Evolutionary conservation across 2,888 invertebrate genomes (phyloP), one percentile per base, ranked within the genome.

Genomic region (Biston betularia): DNA sequence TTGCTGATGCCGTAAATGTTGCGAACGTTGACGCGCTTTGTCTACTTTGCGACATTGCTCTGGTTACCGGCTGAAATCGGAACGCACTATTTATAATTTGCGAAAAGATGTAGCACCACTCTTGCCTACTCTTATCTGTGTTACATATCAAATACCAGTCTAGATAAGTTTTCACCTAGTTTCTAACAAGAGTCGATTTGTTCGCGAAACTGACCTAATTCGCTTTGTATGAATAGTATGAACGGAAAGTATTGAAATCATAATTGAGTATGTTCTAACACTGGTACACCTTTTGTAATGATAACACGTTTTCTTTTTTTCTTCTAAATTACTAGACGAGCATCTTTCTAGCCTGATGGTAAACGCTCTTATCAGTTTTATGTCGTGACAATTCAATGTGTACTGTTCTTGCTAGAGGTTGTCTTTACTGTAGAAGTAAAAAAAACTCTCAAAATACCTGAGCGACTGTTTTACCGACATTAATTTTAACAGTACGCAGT

Each of bases 121-220:
- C 63, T 34, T 56, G 38, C 44, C 44, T 9, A 57, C 40, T 42
- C 48, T 58, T 74, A 74, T 71, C 70, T 71, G 70, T 53, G 72
- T 63, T 68, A 67, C 65, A 65, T 71, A 72, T 74, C 74, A 65
- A 65, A 72, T 65, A 61, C 68, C 60, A 68, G 64, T 68, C 65
- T 67, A 69, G 71, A 72, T 70, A 67, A 53, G 55, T 63, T 46
- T 66, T 44, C 62, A 58, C 62, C 66, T 57, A 53, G 66, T 62
- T 66, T 53, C 50, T 66, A 62, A 58, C 57, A 49, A 24, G 62
- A 62, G 53, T 62, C 66, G 54, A 49, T 56, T 56, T 65, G 49
- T 46, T 46, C 56, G 60, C 55, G 65, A 46, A 55, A 40, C 34
- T 61, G 62, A 65, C 57, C 62, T n/a, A 46, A 53, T 62, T 66